Conservation (phyloP, 2,113 vertebrate genomes). For the Phalacrocorax brasilianus region DNA sequence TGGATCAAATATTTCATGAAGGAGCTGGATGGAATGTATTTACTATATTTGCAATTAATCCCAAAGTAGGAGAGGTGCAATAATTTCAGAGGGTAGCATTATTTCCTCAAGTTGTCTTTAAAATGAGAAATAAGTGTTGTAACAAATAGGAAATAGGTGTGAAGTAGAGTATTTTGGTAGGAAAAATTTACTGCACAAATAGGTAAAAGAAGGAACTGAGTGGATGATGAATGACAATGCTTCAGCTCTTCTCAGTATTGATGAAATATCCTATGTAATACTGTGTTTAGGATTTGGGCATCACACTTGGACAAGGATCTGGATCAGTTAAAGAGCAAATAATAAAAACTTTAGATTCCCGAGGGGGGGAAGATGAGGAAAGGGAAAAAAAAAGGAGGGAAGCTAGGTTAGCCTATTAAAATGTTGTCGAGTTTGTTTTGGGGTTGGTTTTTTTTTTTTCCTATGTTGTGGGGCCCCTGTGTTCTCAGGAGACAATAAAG, state of each 20-base stretch:
- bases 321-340: neutral
- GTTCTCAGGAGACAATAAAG: neutral
- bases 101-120: neutral
- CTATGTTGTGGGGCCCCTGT: neutral
- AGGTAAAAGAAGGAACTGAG: neutral
- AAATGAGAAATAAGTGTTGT: neutral
- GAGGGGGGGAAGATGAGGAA: neutral
- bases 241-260: neutral
- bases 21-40: neutral
- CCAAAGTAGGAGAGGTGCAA: neutral
- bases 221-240: neutral
- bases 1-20: neutral
- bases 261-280: neutral
- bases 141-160: neutral
- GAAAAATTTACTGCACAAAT: neutral
- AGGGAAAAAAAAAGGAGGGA: neutral
- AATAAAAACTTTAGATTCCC: neutral
- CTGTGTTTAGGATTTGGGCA: neutral
- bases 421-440: too few species aligned
- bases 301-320: neutral
- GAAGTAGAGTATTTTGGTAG: neutral
- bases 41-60: neutral
- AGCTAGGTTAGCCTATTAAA: neutral
- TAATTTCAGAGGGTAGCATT: neutral
- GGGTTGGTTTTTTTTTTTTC: neutral